These are phyloP conservation scores for Sinonovacula constricta DNA, from an alignment of 1,140 invertebrate species.

Conservation along the genomic window DNA sequence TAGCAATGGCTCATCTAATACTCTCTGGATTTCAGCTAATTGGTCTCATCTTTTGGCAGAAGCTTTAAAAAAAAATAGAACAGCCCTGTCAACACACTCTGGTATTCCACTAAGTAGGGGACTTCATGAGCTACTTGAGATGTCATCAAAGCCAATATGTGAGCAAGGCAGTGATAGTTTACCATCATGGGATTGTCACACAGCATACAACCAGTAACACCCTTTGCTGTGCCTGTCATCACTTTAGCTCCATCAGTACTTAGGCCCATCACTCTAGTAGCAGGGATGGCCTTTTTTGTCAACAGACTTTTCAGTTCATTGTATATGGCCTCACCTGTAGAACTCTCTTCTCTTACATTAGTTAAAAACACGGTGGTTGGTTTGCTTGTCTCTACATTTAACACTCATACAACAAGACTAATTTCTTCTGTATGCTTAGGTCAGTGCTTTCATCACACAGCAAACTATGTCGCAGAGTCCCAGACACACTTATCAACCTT, in stretches of 20 bases:
- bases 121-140: not conserved
- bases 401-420: not conserved
- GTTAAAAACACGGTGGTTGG: no score
- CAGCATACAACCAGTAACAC: not conserved
- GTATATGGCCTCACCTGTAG: slow-evolving; percentile 9
- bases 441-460: not conserved
- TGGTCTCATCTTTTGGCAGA: not conserved
- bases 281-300: not conserved
- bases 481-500: not conserved
- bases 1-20: not conserved
- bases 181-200: not conserved
- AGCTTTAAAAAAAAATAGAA: not conserved
- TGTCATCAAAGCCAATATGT: not conserved
- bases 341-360: slow-evolving; percentile 5
- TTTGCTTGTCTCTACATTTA: no score
- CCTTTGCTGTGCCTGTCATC: not conserved
- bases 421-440: not conserved
- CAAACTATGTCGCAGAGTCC: not conserved
- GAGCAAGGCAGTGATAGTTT: not conserved
- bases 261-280: not conserved
- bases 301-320: not conserved
- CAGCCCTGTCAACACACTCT: not conserved
- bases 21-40: not conserved
- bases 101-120: not conserved
- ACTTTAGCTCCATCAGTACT: not conserved